These are phyloP conservation scores for Tetragonula carbonaria DNA, from an alignment of 2,888 invertebrate genomes.

Conservation along the genomic window DNA sequence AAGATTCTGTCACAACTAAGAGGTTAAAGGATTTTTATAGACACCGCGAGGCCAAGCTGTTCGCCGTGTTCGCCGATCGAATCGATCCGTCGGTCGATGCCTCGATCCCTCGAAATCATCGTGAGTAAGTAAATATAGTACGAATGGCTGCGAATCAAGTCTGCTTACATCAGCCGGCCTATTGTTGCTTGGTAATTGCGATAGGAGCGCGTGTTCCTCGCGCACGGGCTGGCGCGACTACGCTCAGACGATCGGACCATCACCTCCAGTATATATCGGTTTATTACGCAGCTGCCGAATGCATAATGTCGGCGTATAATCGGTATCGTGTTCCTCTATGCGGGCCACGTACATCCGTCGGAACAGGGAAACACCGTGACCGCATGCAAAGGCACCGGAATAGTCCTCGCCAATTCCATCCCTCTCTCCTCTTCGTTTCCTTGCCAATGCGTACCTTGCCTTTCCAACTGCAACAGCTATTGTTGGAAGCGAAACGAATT, in stretches of 20 bases:
- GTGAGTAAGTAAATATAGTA: constrained; percentile 69
- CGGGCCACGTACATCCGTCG: constrained; percentile 5
- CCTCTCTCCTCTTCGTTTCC: not conserved
- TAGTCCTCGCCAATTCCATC: not conserved
- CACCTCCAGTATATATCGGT: constrained; percentile 47
- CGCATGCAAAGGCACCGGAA: not conserved
- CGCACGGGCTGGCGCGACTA: not conserved
- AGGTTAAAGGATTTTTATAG: constrained; percentile 65
- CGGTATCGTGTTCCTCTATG: constrained; percentile 8
- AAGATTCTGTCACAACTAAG: not conserved
- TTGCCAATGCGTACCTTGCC: not conserved
- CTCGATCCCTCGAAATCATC: constrained; percentile 17
- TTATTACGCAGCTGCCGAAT: constrained; percentile 56
- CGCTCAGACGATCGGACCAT: constrained; percentile 38
- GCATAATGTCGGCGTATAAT: constrained; percentile 47
- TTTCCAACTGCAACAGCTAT: not conserved
- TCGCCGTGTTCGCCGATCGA: constrained; percentile 21
- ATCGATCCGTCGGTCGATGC: constrained; percentile 55
- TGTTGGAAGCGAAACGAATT: not conserved
- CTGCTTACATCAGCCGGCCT: constrained; percentile 67
- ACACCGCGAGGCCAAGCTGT: constrained; percentile 41
- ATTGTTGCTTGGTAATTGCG: constrained; percentile 68
- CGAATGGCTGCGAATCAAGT: constrained; percentile 64
- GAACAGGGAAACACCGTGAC: constrained; percentile 13
- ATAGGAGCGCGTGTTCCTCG: constrained; percentile 41